Evolutionary conservation across 2,888 invertebrate species (phyloP).

Genomic region (Synanthedon formicaeformis): DNA sequence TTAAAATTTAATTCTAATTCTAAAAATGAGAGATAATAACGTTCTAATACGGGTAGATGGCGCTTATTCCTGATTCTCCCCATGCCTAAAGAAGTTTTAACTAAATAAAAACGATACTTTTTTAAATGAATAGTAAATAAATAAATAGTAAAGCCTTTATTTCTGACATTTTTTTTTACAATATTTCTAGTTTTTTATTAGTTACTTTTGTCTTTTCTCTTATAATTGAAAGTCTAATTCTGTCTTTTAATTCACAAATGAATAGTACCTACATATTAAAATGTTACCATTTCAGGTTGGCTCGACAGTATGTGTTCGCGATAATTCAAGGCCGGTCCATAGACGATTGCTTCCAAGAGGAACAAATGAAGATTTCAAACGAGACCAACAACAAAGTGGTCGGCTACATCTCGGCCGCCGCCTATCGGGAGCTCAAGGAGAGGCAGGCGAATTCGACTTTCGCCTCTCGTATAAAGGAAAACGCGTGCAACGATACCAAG

Average conservation of each 20-base stretch:
- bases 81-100: neutral
- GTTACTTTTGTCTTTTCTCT: too few relatives aligned
- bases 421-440: slow-evolving; percentile 44
- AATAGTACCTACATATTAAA: too few relatives aligned
- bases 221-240: too few relatives aligned
- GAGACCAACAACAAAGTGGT: slow-evolving; percentile 43
- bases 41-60: too few relatives aligned
- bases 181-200: too few relatives aligned
- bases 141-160: too few relatives aligned
- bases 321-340: slow-evolving; percentile 75
- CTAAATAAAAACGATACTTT: neutral
- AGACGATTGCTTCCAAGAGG: slow-evolving; percentile 73
- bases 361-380: slow-evolving; percentile 40
- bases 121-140: neutral
- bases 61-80: too few relatives aligned
- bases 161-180: too few relatives aligned
- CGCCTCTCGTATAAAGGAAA: slow-evolving; percentile 55
- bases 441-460: slow-evolving; percentile 25
- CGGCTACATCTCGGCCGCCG: slow-evolving; percentile 63
- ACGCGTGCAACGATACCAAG: slow-evolving; percentile 28
- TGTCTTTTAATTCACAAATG: too few relatives aligned
- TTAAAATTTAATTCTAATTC: too few relatives aligned
- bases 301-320: slow-evolving; percentile 73
- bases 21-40: too few relatives aligned
- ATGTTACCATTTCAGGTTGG: slow-evolving; percentile 50